Conservation (phyloP, 2,888 invertebrate species). For the Monochamus alternatus region DNA sequence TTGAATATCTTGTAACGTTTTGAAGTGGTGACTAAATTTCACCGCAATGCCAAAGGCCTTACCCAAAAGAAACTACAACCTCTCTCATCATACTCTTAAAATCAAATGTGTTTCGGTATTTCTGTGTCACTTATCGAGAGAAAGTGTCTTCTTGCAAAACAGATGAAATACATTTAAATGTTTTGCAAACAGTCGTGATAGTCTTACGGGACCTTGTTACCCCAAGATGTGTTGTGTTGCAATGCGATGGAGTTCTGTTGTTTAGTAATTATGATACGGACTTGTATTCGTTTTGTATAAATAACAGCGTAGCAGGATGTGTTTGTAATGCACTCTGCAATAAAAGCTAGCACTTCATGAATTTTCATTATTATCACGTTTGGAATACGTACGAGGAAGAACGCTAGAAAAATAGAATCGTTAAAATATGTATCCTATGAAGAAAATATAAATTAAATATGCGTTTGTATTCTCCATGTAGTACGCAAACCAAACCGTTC, state of each 20-base stretch:
- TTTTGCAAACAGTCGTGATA: not conserved
- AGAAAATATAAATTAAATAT: not conserved
- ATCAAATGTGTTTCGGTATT: not conserved
- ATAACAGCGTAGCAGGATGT: slow-evolving; percentile 3
- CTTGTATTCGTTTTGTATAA: not conserved
- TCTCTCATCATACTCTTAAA: no score
- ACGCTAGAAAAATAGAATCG: slow-evolving; percentile 8
- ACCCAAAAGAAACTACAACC: not conserved
- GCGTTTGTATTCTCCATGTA: not conserved
- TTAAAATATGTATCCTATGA: not conserved
- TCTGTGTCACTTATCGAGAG: not conserved
- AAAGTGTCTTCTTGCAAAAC: not conserved
- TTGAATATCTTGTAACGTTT: not conserved
- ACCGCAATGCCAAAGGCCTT: not conserved
- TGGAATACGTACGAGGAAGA: slow-evolving; percentile 6
- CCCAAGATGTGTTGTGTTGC: not conserved
- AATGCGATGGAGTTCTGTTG: not conserved
- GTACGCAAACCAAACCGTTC: no score
- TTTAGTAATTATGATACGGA: not conserved
- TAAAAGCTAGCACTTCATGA: slow-evolving; percentile 1
- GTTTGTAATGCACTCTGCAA: not conserved
- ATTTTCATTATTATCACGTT: not conserved
- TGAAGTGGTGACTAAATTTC: not conserved
- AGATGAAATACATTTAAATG: not conserved
- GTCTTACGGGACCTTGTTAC: no score